phyloP scores from a whole-genome alignment of 1,140 invertebrate species.

The Aphelinus atriplicis region DNA sequence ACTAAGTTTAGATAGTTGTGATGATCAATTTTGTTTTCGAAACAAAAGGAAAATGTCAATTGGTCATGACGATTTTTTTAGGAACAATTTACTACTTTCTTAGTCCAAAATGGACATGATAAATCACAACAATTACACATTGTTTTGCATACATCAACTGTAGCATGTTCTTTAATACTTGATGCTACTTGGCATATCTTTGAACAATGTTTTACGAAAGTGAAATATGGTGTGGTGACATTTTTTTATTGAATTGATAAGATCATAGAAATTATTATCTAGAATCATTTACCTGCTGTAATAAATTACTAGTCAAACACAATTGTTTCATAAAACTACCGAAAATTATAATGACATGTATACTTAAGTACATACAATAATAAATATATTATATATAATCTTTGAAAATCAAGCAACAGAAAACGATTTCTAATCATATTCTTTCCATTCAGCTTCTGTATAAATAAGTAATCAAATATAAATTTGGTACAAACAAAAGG shows the following conservation, averaged over 20 bases:
- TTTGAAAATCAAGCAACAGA: slow-evolving; percentile 16
- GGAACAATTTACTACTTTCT: slow-evolving; percentile 2
- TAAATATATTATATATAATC: slow-evolving; percentile 34
- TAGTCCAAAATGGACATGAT: slow-evolving; percentile 5
- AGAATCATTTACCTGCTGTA: slow-evolving; percentile 20
- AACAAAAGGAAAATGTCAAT: slow-evolving; percentile 23
- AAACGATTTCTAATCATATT: slow-evolving; percentile 27
- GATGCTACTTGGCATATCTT: slow-evolving; percentile 33
- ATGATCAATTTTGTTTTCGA: slow-evolving; percentile 23
- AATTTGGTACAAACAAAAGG: slow-evolving; percentile 21
- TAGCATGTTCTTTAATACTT: slow-evolving; percentile 17
- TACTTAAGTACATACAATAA: slow-evolving; percentile 28
- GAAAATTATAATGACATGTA: slow-evolving; percentile 32
- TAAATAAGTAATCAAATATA: slow-evolving; percentile 26
- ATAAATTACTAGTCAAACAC: slow-evolving; percentile 40
- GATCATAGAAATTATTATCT: slow-evolving; percentile 16
- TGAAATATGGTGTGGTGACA: slow-evolving; percentile 9
- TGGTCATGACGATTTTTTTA: slow-evolving; percentile 24
- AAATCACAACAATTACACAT: slow-evolving; percentile 15
- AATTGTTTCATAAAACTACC: slow-evolving; percentile 14
- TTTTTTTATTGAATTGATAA: slow-evolving; percentile 32
- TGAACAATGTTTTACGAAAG: slow-evolving; percentile 20
- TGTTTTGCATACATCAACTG: slow-evolving; percentile 20
- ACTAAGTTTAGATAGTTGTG: slow-evolving; percentile 18
- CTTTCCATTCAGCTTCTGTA: slow-evolving; percentile 33